Evolutionary conservation across 2,797 vertebrate genomes (phyloP).

Genomic region (Mallotus villosus): DNA sequence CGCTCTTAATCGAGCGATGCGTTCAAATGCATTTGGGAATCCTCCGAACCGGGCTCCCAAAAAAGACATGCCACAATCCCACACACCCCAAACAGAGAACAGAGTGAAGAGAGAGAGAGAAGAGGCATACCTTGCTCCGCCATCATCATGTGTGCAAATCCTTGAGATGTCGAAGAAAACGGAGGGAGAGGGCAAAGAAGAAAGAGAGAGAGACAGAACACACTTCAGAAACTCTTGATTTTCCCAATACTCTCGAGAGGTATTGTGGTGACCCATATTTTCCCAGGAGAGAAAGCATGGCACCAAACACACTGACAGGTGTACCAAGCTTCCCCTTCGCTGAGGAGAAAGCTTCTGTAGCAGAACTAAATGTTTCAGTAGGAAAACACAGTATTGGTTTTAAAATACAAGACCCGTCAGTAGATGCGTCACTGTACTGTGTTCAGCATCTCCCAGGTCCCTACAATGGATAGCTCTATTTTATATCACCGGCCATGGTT

Average conservation of each 20-base stretch:
- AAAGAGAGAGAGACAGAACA: conserved; percentile 25
- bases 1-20: too few relatives aligned
- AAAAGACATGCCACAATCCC: background rate
- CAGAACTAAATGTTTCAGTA: conserved; percentile 7
- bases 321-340: conserved; percentile 53
- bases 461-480: too few relatives aligned
- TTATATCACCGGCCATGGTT: too few relatives aligned
- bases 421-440: background rate
- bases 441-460: too few relatives aligned
- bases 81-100: conserved; percentile 1
- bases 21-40: too few relatives aligned
- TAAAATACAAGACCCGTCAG: background rate
- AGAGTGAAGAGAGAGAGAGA: background rate
- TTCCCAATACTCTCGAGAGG: conserved; percentile 61
- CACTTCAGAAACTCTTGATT: conserved; percentile 49
- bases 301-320: conserved; percentile 51
- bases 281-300: conserved; percentile 64
- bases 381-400: background rate
- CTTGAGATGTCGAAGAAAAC: conserved; percentile 66
- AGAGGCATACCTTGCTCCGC: conserved; percentile 90
- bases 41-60: background rate
- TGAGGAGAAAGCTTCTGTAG: conserved; percentile 55
- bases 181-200: conserved; percentile 20
- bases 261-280: conserved; percentile 75
- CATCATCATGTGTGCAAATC: conserved; percentile 97